A percentile compares a stretch with the other conserved stretches of the same genome.
Conservation (phyloP, 2,113 vertebrate species). For the Ceratotherium simum region DNA sequence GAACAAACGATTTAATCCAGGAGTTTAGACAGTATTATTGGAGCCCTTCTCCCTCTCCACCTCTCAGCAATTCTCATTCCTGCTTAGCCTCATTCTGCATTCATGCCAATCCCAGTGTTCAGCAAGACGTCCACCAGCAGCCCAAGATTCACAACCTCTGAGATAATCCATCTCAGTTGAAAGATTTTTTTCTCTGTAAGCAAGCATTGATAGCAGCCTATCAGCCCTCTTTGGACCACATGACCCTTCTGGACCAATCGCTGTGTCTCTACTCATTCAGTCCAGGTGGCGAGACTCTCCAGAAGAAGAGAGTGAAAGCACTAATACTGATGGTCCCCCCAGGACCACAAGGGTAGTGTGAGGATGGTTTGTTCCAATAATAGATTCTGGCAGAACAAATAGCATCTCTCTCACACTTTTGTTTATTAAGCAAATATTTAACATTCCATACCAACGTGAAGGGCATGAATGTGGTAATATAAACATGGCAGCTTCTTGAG, state of each 20-base stretch:
- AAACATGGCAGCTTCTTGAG: not conserved
- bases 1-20: not conserved
- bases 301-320: not conserved
- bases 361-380: not conserved
- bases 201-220: too few species aligned
- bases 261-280: not conserved
- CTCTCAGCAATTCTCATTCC: not conserved
- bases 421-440: not conserved
- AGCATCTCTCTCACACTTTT: not conserved
- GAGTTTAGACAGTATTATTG: not conserved
- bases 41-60: not conserved
- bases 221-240: not conserved
- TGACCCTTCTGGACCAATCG: not conserved
- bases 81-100: not conserved
- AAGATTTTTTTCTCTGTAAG: not conserved
- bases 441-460: not conserved
- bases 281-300: not conserved
- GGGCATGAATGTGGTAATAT: not conserved
- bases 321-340: not conserved
- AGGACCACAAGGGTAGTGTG: not conserved
- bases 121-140: not conserved
- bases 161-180: not conserved
- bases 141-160: not conserved
- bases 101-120: not conserved
- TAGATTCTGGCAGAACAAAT: not conserved